Evolutionary conservation across 2,888 invertebrate genomes (phyloP), one percentile per base, ranked within the genome.

Genomic region (Leistus spinibarbis): DNA sequence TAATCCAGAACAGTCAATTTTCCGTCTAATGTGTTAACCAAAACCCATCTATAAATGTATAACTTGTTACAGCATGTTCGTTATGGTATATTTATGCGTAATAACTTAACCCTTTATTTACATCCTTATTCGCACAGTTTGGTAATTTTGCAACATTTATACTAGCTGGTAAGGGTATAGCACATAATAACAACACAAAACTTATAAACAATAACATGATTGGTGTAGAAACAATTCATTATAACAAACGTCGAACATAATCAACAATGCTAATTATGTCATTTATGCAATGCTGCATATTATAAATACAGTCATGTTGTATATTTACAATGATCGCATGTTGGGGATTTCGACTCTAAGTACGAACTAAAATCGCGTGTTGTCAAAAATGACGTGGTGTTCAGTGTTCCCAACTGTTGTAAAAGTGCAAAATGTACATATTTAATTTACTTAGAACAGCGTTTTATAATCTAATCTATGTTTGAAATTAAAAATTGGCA

Each of bases 1-100:
- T 92, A 89, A 82, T 95, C 92, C 78, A 98, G 87, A 2, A 96
- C 95, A 22, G 95, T 92, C 71, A 98, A 82, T 80, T 90, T 91
- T 10, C 98, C 98, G 90, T 98, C 97, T 77, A 98, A 87, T 2
- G 97, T 97, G 82, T 96, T 95, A 54, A 98, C 92, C 81, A 96
- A 89, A 72, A 96, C 87, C 78, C 95, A 87, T 81, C 94, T 94
- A 82, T 10, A 86, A 86, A 54, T 74, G 63, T 16, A 54, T 40
- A 74, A 62, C n/a, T 56, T 54, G 23, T 66, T 66, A 69, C 54
- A n/a, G 17, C n/a, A n/a, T 40, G 40, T 19, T 60, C 10, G 3
- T 5, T 20, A 16, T 60, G 20, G 9, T 60, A 19, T 10, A 60
- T 19, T 5, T 3, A n/a, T n/a, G n/a, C n/a, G n/a, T n/a, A n/a